A percentile compares a stretch with the other conserved stretches of the same genome.
Evolutionary conservation across 2,113 vertebrate genomes (phyloP).

Genomic region (Salvelinus namaycush): DNA sequence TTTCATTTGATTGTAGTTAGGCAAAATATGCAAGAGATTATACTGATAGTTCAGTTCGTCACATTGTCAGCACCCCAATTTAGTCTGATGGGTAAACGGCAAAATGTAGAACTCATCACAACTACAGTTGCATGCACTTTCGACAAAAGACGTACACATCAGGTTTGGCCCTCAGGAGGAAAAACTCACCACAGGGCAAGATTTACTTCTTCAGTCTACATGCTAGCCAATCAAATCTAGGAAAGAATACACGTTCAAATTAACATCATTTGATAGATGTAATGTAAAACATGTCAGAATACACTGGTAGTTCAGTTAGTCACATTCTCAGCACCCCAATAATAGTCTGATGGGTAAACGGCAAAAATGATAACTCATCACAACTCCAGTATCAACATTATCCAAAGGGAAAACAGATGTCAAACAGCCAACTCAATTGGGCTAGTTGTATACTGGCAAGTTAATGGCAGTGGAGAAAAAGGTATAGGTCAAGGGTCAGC

Average conservation of each 20-base stretch:
- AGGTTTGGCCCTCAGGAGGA: neutral
- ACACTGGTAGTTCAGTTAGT: conserved; percentile 57
- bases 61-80: conserved; percentile 62
- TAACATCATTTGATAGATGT: too few relatives aligned
- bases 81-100: conserved; percentile 75
- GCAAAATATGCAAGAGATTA: neutral
- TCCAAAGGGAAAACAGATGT: neutral
- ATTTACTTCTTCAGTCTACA: too few relatives aligned
- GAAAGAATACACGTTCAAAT: too few relatives aligned
- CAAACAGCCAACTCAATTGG: too few relatives aligned
- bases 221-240: too few relatives aligned
- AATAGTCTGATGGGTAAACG: conserved; percentile 73
- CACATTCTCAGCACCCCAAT: conserved; percentile 55
- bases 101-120: conserved; percentile 61
- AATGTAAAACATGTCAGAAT: too few relatives aligned
- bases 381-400: conserved; percentile 2
- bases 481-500: too few relatives aligned
- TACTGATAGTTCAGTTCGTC: conserved; percentile 55
- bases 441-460: too few relatives aligned
- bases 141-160: neutral
- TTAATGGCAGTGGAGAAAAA: too few relatives aligned
- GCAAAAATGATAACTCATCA: conserved; percentile 51
- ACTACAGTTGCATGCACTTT: conserved; percentile 2
- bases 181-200: neutral
- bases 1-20: too few relatives aligned